A percentile compares a stretch with the other conserved stretches of the same genome.
Evolutionary conservation across 2,113 vertebrate genomes (phyloP).

Genomic region (Pollimyrus isidori): DNA sequence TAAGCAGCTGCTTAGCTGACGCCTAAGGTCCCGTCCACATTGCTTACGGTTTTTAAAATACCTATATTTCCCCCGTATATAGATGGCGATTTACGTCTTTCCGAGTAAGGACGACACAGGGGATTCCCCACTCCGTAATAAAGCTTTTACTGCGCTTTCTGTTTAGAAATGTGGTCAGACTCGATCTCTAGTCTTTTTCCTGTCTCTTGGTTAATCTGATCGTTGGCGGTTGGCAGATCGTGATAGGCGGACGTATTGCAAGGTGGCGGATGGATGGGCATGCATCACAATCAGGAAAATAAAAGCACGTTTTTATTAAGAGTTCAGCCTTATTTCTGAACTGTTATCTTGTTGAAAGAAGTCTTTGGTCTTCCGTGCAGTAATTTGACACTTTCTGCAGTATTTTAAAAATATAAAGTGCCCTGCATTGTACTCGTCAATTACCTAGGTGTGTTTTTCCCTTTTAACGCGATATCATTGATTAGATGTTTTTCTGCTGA

Average conservation of each 20-base stretch:
- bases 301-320: neutral
- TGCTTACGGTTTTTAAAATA: neutral
- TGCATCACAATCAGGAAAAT: neutral
- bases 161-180: neutral
- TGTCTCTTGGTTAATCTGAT: neutral
- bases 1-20: neutral
- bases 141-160: neutral
- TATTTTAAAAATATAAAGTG: neutral
- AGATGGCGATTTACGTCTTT: neutral
- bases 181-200: neutral
- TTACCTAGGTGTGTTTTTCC: neutral
- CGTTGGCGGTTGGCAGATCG: neutral
- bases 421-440: neutral
- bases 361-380: neutral
- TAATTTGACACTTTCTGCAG: neutral
- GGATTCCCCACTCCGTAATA: neutral
- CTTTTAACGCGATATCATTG: neutral
- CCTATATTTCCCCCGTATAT: neutral
- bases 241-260: neutral
- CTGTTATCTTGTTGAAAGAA: neutral
- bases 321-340: neutral
- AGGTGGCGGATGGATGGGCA: neutral
- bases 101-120: neutral
- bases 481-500: neutral
- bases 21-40: neutral